phyloP scores from a whole-genome alignment of 1,140 invertebrate species.

The Eriocheir sinensis region DNA sequence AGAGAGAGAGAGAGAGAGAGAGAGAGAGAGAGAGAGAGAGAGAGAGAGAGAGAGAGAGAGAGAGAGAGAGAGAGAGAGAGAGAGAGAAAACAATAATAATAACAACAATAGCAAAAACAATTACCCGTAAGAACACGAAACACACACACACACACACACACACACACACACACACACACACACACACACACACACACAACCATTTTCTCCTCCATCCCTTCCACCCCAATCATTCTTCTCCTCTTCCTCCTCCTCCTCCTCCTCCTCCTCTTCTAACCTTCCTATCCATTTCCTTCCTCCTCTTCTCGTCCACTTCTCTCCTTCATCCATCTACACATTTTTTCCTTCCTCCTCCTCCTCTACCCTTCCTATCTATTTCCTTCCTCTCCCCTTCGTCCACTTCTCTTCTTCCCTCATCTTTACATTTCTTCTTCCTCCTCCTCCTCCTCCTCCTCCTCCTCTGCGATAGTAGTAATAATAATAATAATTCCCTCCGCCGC shows the following conservation, averaged over 20 bases:
- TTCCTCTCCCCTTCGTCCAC: neutral
- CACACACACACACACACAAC: neutral
- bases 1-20: too few relatives aligned
- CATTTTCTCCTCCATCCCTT: too few relatives aligned
- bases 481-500: neutral
- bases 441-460: too few relatives aligned
- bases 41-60: neutral
- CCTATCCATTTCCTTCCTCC: neutral
- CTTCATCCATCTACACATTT: neutral
- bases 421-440: neutral
- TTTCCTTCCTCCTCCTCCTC: neutral
- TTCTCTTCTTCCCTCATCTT: neutral
- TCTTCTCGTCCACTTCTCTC: neutral
- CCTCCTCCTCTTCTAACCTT: neutral
- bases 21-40: neutral
- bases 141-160: too few relatives aligned
- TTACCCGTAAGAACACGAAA: neutral
- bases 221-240: neutral
- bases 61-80: too few relatives aligned
- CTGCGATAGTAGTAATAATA: neutral
- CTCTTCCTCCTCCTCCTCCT: neutral
- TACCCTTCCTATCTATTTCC: neutral
- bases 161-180: too few relatives aligned
- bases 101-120: too few relatives aligned
- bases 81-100: too few relatives aligned